Conservation (phyloP, 2,113 vertebrate genomes). For the Pituophis catenifer region DNA sequence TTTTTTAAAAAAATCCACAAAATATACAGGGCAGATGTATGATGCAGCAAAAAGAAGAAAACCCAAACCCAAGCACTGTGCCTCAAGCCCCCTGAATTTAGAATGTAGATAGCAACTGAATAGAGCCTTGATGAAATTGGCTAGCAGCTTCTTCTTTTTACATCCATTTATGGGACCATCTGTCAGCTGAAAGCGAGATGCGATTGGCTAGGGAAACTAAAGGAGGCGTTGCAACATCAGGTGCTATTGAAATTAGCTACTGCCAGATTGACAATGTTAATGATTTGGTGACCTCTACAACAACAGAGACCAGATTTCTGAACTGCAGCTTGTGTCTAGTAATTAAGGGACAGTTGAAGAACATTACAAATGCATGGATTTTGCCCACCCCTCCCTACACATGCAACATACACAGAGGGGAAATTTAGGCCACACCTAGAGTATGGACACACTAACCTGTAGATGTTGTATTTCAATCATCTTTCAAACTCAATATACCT, state of each 20-base stretch:
- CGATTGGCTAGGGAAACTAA: constrained; percentile 81
- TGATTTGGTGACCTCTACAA: constrained; percentile 82
- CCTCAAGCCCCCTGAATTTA: constrained; percentile 70
- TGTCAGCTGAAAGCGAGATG: constrained; percentile 77
- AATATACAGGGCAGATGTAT: constrained; percentile 67
- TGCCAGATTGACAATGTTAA: constrained; percentile 83
- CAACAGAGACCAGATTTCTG: constrained; percentile 80
- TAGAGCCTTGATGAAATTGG: constrained; percentile 76
- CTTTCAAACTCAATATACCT: constrained; percentile 55
- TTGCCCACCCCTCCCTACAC: constrained; percentile 48
- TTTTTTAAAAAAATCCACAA: constrained; percentile 63
- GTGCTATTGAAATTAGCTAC: constrained; percentile 85
- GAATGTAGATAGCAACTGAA: constrained; percentile 73
- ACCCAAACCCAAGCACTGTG: constrained; percentile 32
- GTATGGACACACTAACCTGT: constrained; percentile 48
- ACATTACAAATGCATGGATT: constrained; percentile 70
- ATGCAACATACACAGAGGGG: constrained; percentile 31
- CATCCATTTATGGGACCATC: constrained; percentile 83
- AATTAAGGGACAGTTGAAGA: constrained; percentile 78
- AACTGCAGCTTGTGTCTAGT: constrained; percentile 81
- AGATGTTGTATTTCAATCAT: constrained; percentile 54
- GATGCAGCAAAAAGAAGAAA: constrained; percentile 60
- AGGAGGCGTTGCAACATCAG: constrained; percentile 80
- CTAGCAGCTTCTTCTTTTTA: constrained; percentile 74
- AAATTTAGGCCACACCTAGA: constrained; percentile 55